These are phyloP conservation scores for Nomada flava DNA, from an alignment of 2,888 invertebrate genomes.

Conservation along the genomic window DNA sequence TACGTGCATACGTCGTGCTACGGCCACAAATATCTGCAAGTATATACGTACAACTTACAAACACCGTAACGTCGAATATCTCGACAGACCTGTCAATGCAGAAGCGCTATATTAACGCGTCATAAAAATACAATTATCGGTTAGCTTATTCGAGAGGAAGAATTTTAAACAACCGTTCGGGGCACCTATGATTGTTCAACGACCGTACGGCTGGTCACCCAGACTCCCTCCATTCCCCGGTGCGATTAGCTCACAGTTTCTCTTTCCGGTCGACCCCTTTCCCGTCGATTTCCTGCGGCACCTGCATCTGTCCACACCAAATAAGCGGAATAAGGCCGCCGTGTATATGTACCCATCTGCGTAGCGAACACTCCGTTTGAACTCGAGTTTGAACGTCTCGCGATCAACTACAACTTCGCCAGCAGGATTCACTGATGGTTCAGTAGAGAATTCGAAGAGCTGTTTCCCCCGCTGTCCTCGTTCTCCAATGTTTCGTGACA, in stretches of 20 bases:
- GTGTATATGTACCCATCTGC: slow-evolving; percentile 39
- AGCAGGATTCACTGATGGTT: not conserved
- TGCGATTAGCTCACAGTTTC: slow-evolving; percentile 64
- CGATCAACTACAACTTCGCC: not conserved
- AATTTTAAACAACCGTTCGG: slow-evolving; percentile 1
- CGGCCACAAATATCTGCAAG: not conserved
- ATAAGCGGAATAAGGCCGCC: slow-evolving; percentile 65
- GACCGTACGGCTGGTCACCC: slow-evolving; percentile 14
- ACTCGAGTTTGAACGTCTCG: not conserved
- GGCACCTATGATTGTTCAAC: slow-evolving; percentile 35
- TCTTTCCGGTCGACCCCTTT: slow-evolving; percentile 67
- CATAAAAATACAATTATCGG: not conserved
- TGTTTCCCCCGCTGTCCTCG: not conserved
- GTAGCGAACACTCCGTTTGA: slow-evolving; percentile 16
- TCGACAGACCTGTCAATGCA: not conserved
- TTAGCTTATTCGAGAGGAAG: not conserved
- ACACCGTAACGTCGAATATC: not conserved
- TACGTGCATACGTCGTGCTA: not conserved
- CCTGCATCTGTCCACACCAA: slow-evolving; percentile 56
- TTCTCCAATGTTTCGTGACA: slow-evolving; percentile 1
- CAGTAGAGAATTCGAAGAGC: too few relatives aligned
- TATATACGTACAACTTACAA: not conserved
- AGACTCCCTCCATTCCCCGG: slow-evolving; percentile 43
- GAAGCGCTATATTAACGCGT: not conserved
- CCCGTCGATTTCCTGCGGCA: slow-evolving; percentile 61